Evolutionary conservation across 1,140 invertebrate species (phyloP).

Genomic region (Antheraea pernyi): DNA sequence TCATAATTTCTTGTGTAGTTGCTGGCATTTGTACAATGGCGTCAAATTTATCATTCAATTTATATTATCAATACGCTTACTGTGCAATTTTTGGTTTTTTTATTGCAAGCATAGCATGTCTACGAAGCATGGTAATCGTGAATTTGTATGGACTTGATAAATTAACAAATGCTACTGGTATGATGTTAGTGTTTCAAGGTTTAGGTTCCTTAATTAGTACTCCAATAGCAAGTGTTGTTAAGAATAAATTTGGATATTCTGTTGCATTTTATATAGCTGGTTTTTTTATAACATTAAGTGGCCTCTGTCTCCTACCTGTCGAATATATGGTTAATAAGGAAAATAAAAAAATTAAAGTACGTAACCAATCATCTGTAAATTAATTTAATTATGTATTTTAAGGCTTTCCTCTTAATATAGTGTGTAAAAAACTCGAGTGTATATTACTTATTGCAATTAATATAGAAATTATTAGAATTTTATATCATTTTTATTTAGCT

Average conservation of each 20-base stretch:
- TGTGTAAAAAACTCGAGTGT: not conserved
- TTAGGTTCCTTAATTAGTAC: constrained; percentile 61
- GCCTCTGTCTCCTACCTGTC: constrained; percentile 45
- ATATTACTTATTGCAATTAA: too few species aligned
- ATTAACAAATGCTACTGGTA: constrained; percentile 67
- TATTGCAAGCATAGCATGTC: constrained; percentile 45
- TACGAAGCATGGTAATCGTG: constrained; percentile 59
- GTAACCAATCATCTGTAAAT: not conserved
- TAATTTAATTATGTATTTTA: not conserved
- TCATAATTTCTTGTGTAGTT: constrained; percentile 31
- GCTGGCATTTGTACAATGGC: constrained; percentile 46
- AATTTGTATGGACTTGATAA: constrained; percentile 64
- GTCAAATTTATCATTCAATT: constrained; percentile 50
- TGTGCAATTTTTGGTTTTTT: constrained; percentile 60
- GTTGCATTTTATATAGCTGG: constrained; percentile 59
- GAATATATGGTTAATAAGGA: constrained; percentile 34
- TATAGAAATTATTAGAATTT: not conserved
- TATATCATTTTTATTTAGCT: not conserved
- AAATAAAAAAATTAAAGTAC: constrained; percentile 19
- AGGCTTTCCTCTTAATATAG: not conserved
- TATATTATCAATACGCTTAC: constrained; percentile 62
- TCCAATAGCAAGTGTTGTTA: constrained; percentile 53
- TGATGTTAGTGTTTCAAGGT: constrained; percentile 66
- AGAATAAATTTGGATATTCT: constrained; percentile 50
- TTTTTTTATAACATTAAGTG: constrained; percentile 46